A percentile compares a stretch with the other conserved stretches of the same genome.
These are phyloP conservation scores for Polypterus senegalus DNA, from an alignment of 2,113 vertebrate species.

Conservation along the genomic window DNA sequence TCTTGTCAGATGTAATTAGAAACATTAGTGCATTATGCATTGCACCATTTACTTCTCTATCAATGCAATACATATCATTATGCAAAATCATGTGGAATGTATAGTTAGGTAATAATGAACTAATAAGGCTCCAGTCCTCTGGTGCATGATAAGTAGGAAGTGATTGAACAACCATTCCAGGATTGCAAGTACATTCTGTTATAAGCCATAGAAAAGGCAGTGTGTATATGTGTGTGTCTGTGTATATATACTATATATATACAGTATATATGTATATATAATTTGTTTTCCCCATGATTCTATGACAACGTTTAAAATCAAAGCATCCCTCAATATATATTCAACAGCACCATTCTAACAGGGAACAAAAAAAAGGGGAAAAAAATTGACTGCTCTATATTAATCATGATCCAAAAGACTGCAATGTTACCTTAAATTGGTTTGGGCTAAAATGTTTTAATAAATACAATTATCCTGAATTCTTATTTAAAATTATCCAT, in stretches of 20 bases:
- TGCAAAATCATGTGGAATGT: neutral
- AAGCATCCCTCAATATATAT: neutral
- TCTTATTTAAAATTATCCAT: neutral
- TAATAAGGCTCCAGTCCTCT: neutral
- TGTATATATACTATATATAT: too few species aligned
- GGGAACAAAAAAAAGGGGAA: neutral
- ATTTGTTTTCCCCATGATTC: neutral
- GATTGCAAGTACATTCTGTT: too few species aligned
- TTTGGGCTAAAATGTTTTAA: neutral
- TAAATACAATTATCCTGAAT: neutral
- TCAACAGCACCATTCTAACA: neutral
- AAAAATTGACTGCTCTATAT: neutral
- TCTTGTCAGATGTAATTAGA: conserved; percentile 7
- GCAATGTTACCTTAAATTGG: neutral
- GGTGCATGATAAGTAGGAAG: too few species aligned
- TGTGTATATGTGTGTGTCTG: too few species aligned
- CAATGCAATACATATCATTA: conserved; percentile 5
- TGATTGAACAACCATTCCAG: too few species aligned
- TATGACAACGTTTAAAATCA: neutral
- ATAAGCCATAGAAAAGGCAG: too few species aligned
- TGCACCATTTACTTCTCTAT: conserved; percentile 5
- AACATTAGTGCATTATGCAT: conserved; percentile 1
- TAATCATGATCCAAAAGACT: conserved; percentile 4
- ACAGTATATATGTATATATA: neutral
- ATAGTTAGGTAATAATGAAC: neutral